Evolutionary conservation across 2,888 invertebrate species (phyloP).

Genomic region (Athalia rosae): DNA sequence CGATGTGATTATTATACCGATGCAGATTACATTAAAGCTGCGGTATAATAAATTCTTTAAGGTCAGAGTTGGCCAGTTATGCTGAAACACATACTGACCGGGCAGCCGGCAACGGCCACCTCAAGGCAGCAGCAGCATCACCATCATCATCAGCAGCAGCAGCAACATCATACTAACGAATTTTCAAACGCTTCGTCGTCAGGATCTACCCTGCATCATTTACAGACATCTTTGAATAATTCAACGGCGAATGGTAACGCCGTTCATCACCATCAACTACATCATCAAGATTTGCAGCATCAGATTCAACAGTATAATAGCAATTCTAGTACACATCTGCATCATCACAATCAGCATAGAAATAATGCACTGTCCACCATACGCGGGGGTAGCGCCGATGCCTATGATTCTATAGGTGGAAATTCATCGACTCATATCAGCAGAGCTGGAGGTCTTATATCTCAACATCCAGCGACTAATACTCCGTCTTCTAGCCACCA

Average conservation of each 20-base stretch:
- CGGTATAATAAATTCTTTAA: neutral
- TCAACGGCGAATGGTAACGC: no score
- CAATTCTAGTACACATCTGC: slow-evolving; percentile 44
- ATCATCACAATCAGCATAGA: slow-evolving; percentile 51
- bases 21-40: neutral
- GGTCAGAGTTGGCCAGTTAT: slow-evolving; percentile 71
- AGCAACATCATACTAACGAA: slow-evolving; percentile 30
- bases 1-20: neutral
- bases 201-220: no score
- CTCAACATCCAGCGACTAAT: slow-evolving; percentile 56
- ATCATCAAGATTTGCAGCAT: neutral
- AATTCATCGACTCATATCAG: slow-evolving; percentile 53
- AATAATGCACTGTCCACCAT: slow-evolving; percentile 43
- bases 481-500: slow-evolving; percentile 67
- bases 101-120: slow-evolving; percentile 75
- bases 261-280: slow-evolving; percentile 9
- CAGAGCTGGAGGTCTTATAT: slow-evolving; percentile 45
- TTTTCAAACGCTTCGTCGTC: no score
- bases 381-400: slow-evolving; percentile 58
- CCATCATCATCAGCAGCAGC: slow-evolving; percentile 51
- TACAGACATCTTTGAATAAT: no score
- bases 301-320: neutral
- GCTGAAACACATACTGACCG: slow-evolving; percentile 84
- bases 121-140: slow-evolving; percentile 69
- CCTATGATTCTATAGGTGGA: slow-evolving; percentile 66